phyloP scores from a whole-genome alignment of 2,888 invertebrate species.

The Hyposoter dolosus region DNA sequence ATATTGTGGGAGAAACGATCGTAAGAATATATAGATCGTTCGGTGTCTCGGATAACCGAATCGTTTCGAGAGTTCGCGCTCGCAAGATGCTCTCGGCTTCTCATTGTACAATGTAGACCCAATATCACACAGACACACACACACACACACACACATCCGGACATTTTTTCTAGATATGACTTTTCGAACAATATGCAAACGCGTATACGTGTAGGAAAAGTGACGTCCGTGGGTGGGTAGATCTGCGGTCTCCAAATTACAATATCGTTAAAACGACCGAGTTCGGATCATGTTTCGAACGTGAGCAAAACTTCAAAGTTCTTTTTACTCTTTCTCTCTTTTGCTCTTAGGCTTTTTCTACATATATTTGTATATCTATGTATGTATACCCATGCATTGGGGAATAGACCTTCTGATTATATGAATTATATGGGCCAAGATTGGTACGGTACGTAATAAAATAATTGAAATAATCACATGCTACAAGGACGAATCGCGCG shows the following conservation, averaged over 20 bases:
- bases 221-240: constrained; percentile 74
- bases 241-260: constrained; percentile 81
- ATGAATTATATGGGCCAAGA: constrained; percentile 80
- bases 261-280: constrained; percentile 80
- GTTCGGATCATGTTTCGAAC: constrained; percentile 70
- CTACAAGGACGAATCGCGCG: constrained; percentile 74
- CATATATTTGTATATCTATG: not conserved
- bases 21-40: constrained; percentile 29
- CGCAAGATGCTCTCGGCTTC: constrained; percentile 76
- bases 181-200: constrained; percentile 33
- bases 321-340: constrained; percentile 35
- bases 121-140: no score
- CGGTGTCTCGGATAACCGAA: constrained; percentile 62
- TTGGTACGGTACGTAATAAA: constrained; percentile 82
- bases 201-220: constrained; percentile 54
- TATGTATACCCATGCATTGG: constrained; percentile 40
- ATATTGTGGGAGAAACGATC: constrained; percentile 73
- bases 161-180: no score
- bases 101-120: constrained; percentile 26
- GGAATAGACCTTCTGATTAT: constrained; percentile 80
- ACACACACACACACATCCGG: no score
- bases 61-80: constrained; percentile 71
- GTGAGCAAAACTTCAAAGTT: constrained; percentile 59
- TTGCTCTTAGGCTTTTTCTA: not conserved
- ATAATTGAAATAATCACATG: constrained; percentile 83